Percentiles rank a stretch among this genome's conserved stretches.
phyloP scores from a whole-genome alignment of 2,888 invertebrate species.

The Phyto melanocephala region DNA sequence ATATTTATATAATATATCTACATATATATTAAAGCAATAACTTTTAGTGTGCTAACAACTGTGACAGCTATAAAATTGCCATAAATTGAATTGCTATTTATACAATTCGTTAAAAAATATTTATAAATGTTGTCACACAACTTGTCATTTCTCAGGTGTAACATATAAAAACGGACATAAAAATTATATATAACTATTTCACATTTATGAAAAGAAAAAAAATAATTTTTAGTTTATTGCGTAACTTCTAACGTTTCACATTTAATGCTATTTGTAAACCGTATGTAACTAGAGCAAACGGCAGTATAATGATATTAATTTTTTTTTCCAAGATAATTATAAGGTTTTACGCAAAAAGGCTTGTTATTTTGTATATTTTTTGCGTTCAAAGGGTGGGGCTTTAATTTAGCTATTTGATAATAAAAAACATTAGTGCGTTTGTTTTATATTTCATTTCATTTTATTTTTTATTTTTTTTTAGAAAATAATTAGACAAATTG shows the following conservation, averaged over 20 bases:
- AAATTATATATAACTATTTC: slow-evolving; percentile 34
- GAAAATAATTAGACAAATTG: not conserved
- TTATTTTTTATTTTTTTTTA: not conserved
- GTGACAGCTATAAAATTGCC: slow-evolving; percentile 66
- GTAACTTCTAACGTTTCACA: not conserved
- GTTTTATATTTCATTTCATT: not conserved
- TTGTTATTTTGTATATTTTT: not conserved
- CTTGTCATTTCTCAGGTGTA: slow-evolving; percentile 54
- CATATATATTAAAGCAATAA: slow-evolving; percentile 62
- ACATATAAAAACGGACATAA: slow-evolving; percentile 41
- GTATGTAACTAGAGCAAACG: not conserved
- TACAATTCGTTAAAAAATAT: slow-evolving; percentile 46
- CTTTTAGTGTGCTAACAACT: slow-evolving; percentile 67
- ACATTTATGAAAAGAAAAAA: not conserved
- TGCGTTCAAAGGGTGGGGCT: not conserved
- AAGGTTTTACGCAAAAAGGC: not conserved
- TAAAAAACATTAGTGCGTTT: not conserved
- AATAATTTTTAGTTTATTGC: not conserved
- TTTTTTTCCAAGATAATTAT: not conserved
- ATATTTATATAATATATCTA: slow-evolving; percentile 61
- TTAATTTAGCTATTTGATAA: not conserved
- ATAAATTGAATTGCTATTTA: slow-evolving; percentile 65
- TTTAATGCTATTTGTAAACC: not conserved
- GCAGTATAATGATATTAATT: not conserved
- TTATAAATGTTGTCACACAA: slow-evolving; percentile 59